phyloP scores from a whole-genome alignment of 2,888 invertebrate genomes.

The Catonia carolina region DNA sequence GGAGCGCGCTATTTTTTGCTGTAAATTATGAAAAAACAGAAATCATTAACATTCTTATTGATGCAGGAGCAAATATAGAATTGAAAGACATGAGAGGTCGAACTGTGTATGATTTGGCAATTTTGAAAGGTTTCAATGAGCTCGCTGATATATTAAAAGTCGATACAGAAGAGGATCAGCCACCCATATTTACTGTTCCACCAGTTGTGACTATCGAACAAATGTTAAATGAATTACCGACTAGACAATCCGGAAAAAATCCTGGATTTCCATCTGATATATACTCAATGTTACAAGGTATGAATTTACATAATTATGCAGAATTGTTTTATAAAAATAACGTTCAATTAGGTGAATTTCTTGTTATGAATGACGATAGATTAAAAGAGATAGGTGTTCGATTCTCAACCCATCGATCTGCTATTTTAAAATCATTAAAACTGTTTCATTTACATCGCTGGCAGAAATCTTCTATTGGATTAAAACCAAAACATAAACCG shows the following conservation, averaged over 20 bases:
- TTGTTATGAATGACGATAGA: slow-evolving; percentile 27
- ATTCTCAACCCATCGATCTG: slow-evolving; percentile 26
- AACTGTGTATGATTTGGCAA: slow-evolving; percentile 26
- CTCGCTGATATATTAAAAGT: slow-evolving; percentile 28
- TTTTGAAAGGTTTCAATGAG: slow-evolving; percentile 24
- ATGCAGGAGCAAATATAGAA: slow-evolving; percentile 30
- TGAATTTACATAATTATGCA: slow-evolving; percentile 21
- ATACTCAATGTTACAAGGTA: slow-evolving; percentile 21
- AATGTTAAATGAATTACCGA: slow-evolving; percentile 23
- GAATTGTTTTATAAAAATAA: slow-evolving; percentile 22
- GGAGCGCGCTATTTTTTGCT: slow-evolving; percentile 33
- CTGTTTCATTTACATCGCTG: slow-evolving; percentile 30
- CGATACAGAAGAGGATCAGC: slow-evolving; percentile 19
- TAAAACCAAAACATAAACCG: slow-evolving; percentile 12
- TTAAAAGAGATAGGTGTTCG: slow-evolving; percentile 28
- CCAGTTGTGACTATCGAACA: slow-evolving; percentile 8
- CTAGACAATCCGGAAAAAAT: slow-evolving; percentile 20
- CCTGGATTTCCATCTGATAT: slow-evolving; percentile 29
- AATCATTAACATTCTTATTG: slow-evolving; percentile 26
- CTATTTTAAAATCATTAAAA: slow-evolving; percentile 26
- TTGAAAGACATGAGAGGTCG: slow-evolving; percentile 26
- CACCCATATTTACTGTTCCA: slow-evolving; percentile 1
- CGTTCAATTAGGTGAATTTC: slow-evolving; percentile 28
- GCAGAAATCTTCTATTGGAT: slow-evolving; percentile 24
- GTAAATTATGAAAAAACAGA: slow-evolving; percentile 23